Evolutionary conservation across 2,113 vertebrate genomes (phyloP).

Genomic region (Riparia riparia): DNA sequence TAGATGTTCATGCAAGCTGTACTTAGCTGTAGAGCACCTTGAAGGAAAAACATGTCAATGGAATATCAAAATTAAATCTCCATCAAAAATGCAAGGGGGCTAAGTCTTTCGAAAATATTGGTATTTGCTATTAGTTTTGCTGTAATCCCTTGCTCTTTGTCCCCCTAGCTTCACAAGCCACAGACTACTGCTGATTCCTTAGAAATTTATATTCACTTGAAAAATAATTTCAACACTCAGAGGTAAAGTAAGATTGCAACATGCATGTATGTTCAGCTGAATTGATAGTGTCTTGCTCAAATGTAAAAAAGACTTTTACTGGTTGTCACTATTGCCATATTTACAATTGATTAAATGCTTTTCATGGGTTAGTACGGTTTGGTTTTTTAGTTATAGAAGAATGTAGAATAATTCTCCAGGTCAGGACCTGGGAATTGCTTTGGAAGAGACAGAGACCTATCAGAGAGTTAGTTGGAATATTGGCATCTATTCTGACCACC

Average conservation of each 20-base stretch:
- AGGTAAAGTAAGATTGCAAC: neutral
- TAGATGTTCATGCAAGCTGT: conserved; percentile 71
- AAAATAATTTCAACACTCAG: neutral
- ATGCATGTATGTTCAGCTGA: accelerated
- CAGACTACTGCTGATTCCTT: neutral
- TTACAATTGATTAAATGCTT: neutral
- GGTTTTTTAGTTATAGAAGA: no score
- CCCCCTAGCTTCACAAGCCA: neutral
- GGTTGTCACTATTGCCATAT: neutral
- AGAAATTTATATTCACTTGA: neutral
- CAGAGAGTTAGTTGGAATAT: no score
- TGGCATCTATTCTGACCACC: no score
- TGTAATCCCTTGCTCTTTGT: neutral
- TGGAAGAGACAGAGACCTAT: no score
- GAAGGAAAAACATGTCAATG: conserved; percentile 21
- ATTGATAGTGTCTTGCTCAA: neutral
- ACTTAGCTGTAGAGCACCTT: conserved; percentile 51
- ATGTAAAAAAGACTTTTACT: neutral
- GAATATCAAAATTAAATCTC: conserved; percentile 59
- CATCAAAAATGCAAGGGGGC: neutral
- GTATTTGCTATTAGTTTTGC: neutral
- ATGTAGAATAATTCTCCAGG: no score
- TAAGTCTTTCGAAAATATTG: neutral
- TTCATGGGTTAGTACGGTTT: no score
- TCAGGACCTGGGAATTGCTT: no score